Percentiles rank a stretch among this genome's conserved stretches.
These are phyloP conservation scores for Drosophila rhopaloa DNA, from an alignment of 1,140 invertebrate genomes.

Conservation along the genomic window DNA sequence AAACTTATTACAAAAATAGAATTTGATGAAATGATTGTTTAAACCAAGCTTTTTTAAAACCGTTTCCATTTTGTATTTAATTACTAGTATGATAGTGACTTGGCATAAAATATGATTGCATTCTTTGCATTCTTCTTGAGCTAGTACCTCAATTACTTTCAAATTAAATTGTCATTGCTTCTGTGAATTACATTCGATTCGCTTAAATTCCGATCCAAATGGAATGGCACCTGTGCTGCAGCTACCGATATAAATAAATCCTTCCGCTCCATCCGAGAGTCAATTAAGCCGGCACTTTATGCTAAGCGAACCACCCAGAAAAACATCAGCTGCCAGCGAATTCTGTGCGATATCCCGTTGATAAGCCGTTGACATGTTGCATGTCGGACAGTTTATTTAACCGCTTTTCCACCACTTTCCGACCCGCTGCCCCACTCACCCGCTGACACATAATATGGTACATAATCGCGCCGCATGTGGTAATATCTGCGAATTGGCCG, in stretches of 20 bases:
- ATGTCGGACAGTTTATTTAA: slow-evolving; percentile 49
- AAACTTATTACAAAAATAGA: too few species aligned
- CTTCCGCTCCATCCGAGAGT: slow-evolving; percentile 17
- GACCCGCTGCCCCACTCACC: slow-evolving; percentile 25
- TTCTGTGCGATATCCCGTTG: slow-evolving; percentile 39
- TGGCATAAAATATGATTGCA: background rate
- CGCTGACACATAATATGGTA: slow-evolving; percentile 60
- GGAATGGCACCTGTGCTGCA: slow-evolving; percentile 10
- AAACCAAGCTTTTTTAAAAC: too few species aligned
- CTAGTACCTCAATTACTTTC: background rate
- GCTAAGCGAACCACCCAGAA: slow-evolving; percentile 32
- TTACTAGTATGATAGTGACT: background rate
- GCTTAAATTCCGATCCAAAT: slow-evolving; percentile 19
- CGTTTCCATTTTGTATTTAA: background rate
- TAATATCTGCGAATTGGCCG: slow-evolving; percentile 55
- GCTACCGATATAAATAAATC: background rate
- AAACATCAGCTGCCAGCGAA: slow-evolving; percentile 35
- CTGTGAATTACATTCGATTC: background rate
- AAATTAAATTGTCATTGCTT: slow-evolving; percentile 1
- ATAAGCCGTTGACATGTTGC: slow-evolving; percentile 74
- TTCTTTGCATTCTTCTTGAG: background rate
- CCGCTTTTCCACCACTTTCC: slow-evolving; percentile 14
- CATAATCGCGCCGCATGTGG: slow-evolving; percentile 62
- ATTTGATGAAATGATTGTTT: too few species aligned
- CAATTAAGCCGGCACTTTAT: slow-evolving; percentile 9